Percentiles rank a stretch among this genome's conserved stretches.
These are phyloP conservation scores for Bombus soroeensis DNA, from an alignment of 1,140 invertebrate genomes.

Conservation along the genomic window DNA sequence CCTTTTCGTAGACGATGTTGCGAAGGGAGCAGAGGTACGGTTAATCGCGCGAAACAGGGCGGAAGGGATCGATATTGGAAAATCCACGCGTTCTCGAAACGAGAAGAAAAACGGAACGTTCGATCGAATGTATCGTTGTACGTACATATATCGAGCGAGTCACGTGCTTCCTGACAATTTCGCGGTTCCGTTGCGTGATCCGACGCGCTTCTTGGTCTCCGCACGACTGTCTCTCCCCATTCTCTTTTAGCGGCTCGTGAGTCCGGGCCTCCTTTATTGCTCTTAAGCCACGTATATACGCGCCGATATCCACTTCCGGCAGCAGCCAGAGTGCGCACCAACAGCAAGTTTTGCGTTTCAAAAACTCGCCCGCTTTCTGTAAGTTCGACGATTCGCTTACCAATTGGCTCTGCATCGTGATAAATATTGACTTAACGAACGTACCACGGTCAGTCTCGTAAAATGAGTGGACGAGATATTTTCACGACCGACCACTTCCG, in stretches of 20 bases:
- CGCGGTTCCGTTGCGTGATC: slow-evolving; percentile 56
- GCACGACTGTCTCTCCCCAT: slow-evolving; percentile 68
- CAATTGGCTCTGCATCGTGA: background rate
- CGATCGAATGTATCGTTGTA: background rate
- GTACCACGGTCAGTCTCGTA: background rate
- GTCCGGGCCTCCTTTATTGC: slow-evolving; percentile 58
- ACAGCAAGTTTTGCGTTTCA: slow-evolving; percentile 45
- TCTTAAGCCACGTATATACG: slow-evolving; percentile 59
- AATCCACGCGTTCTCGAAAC: slow-evolving; percentile 5
- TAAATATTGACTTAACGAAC: slow-evolving; percentile 22
- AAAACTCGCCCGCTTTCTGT: slow-evolving; percentile 28
- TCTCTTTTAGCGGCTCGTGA: slow-evolving; percentile 55
- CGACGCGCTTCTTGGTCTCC: slow-evolving; percentile 63
- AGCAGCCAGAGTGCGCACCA: slow-evolving; percentile 42
- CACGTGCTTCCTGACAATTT: slow-evolving; percentile 55
- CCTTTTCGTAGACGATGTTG: background rate
- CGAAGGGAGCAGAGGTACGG: background rate
- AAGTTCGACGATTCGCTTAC: background rate
- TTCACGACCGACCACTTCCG: background rate
- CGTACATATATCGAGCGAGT: background rate
- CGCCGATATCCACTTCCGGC: slow-evolving; percentile 63
- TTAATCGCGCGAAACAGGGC: slow-evolving; percentile 24
- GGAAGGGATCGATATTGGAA: slow-evolving; percentile 25
- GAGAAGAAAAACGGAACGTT: background rate
- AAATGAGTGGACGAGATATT: background rate